Evolutionary conservation across 2,113 vertebrate species (phyloP), one percentile per base, ranked within the genome.

Genomic region (Eleginops maclovinus): DNA sequence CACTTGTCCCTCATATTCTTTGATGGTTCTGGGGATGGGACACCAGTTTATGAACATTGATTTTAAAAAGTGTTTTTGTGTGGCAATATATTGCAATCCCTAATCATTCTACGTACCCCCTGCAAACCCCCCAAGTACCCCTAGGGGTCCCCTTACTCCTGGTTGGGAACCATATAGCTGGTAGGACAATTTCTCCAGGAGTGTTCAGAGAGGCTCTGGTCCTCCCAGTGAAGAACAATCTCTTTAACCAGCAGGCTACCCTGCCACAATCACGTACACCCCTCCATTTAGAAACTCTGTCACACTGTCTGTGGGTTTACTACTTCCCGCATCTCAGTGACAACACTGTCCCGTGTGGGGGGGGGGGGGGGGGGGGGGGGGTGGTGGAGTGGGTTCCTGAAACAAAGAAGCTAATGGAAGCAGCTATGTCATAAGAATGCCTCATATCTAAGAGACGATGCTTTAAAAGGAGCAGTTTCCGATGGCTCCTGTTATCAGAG

Each of bases 391-490:
- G 72, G 75, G 74, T 79, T 88, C 84, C 77, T 79, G 55, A 84
- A 80, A 81, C 68, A 75, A 70, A 72, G 84, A 65, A 65, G 51
- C 70, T 59, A 71, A 78, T 58, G 77, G 77, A 82, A 76, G 76
- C 63, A 28, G 51, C 82, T 60, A 85, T 91, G 92, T 87, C 90
- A 88, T 83, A 82, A 26, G 76, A 88, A 90, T 88, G 80, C 17
- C 54, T 43, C 79, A 79, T 91, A 89, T 94, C 88, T 81, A 28
- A 55, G 72, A 78, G 75, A 81, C 88, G 80, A 74, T 43, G 49
- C 94, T 95, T 94, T 92, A 95, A 94, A 95, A 91, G 94, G 94
- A 93, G 75, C 71, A 40, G 79, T 91, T 94, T 95, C 94, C 88
- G 88, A 91, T 92, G 87, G 93, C 86, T 75, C 62, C 53, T 62